Evolutionary conservation across 2,888 invertebrate genomes (phyloP).

Genomic region (Laspeyria flexula): DNA sequence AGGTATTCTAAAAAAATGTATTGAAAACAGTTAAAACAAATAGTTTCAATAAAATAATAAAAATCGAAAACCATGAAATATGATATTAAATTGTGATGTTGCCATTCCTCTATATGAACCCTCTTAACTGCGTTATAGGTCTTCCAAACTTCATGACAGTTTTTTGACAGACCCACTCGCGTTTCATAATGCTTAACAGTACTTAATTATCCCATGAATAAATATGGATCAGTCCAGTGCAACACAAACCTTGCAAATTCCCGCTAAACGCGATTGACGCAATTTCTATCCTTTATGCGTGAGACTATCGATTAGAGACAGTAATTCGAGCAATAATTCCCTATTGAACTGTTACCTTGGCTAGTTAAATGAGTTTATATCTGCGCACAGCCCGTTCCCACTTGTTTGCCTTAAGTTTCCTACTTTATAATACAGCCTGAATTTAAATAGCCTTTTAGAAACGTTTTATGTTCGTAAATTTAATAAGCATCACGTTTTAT

Average conservation of each 20-base stretch:
- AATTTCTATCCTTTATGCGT: slow-evolving; percentile 62
- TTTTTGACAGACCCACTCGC: too few relatives aligned
- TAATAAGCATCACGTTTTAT: slow-evolving; percentile 32
- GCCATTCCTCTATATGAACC: too few relatives aligned
- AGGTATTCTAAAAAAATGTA: too few relatives aligned
- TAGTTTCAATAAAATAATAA: too few relatives aligned
- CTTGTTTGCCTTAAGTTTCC: slow-evolving; percentile 48
- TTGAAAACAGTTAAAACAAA: too few relatives aligned
- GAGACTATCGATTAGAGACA: slow-evolving; percentile 65
- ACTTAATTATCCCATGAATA: too few relatives aligned
- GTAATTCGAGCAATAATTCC: slow-evolving; percentile 72
- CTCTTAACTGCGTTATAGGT: too few relatives aligned
- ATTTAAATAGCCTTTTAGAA: slow-evolving; percentile 35
- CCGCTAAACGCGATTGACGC: slow-evolving; percentile 53
- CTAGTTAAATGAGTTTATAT: slow-evolving; percentile 65
- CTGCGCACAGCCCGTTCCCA: slow-evolving; percentile 45
- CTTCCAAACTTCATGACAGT: too few relatives aligned
- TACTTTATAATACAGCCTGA: slow-evolving; percentile 43
- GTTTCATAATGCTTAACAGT: too few relatives aligned
- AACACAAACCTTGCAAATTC: slow-evolving; percentile 27
- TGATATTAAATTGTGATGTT: too few relatives aligned
- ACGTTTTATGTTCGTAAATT: slow-evolving; percentile 39
- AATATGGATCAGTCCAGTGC: background rate
- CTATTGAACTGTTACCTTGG: slow-evolving; percentile 68
- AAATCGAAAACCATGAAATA: too few relatives aligned